Evolutionary conservation across 2,113 vertebrate species (phyloP).

Genomic region (Meriones unguiculatus): DNA sequence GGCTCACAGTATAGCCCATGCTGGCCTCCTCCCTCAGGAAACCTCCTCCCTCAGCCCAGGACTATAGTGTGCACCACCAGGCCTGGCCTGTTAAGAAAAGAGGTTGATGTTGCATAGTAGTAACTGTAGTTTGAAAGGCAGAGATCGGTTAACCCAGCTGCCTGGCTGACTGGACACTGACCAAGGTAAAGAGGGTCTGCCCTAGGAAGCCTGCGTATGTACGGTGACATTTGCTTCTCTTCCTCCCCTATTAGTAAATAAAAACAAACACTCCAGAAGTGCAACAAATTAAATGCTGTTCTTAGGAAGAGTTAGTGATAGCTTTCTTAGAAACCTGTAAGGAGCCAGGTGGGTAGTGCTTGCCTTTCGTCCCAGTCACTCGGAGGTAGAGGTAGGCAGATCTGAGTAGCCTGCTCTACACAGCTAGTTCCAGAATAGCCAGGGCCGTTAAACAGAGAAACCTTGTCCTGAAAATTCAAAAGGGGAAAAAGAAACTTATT

Average conservation of each 20-base stretch:
- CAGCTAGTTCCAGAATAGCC: background rate
- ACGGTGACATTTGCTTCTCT: background rate
- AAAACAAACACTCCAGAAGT: background rate
- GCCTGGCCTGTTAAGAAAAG: background rate
- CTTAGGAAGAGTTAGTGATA: background rate
- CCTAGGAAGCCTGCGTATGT: no score
- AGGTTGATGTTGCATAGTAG: background rate
- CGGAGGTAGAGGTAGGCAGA: background rate
- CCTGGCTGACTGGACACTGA: background rate
- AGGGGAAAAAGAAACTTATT: background rate
- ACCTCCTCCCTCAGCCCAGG: background rate
- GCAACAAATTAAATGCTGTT: background rate
- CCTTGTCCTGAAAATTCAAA: background rate
- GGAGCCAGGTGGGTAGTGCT: background rate
- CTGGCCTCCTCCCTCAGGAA: background rate
- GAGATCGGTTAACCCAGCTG: background rate
- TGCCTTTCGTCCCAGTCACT: background rate
- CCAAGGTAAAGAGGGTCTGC: background rate
- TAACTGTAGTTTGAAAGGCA: background rate
- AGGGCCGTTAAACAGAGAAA: background rate
- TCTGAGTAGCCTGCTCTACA: background rate
- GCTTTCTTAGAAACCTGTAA: background rate
- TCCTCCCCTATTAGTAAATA: background rate
- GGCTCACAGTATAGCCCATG: background rate
- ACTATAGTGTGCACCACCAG: background rate